phyloP scores from a whole-genome alignment of 2,797 vertebrate genomes.

The Hydrophis major region DNA sequence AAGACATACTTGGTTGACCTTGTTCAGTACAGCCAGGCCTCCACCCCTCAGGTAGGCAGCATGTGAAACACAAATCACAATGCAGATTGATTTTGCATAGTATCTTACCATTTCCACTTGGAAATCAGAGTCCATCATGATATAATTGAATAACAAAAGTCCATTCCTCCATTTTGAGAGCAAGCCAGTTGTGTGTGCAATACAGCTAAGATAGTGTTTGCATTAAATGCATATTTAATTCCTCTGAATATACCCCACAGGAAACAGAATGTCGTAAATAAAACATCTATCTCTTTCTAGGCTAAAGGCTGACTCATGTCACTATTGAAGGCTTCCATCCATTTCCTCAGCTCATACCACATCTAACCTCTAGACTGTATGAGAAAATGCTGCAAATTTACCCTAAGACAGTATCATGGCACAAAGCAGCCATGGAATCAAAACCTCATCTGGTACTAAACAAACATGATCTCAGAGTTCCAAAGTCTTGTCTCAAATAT shows the following conservation, averaged over 20 bases:
- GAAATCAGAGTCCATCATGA: not conserved
- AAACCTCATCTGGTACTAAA: not conserved
- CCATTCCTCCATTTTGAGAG: not conserved
- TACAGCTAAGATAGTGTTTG: not conserved
- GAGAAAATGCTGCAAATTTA: not conserved
- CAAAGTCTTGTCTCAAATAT: not conserved
- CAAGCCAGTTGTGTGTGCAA: not conserved
- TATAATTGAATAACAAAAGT: not conserved
- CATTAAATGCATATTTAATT: not conserved
- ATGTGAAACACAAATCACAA: not conserved
- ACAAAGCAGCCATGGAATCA: not conserved
- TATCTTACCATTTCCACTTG: not conserved
- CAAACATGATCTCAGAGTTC: not conserved
- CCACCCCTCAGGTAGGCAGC: not conserved
- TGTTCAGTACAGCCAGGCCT: not conserved
- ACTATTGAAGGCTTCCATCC: not conserved
- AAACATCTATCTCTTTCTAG: constrained; percentile 7
- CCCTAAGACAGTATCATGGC: not conserved
- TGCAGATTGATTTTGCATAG: not conserved
- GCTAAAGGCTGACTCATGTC: constrained; percentile 34
- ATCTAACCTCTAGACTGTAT: not conserved
- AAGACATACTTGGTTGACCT: not conserved
- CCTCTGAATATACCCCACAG: not conserved
- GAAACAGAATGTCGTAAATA: not conserved
- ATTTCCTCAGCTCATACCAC: not conserved